These are phyloP conservation scores for Tamandua tetradactyla DNA, from an alignment of 2,797 vertebrate genomes.

Conservation along the genomic window DNA sequence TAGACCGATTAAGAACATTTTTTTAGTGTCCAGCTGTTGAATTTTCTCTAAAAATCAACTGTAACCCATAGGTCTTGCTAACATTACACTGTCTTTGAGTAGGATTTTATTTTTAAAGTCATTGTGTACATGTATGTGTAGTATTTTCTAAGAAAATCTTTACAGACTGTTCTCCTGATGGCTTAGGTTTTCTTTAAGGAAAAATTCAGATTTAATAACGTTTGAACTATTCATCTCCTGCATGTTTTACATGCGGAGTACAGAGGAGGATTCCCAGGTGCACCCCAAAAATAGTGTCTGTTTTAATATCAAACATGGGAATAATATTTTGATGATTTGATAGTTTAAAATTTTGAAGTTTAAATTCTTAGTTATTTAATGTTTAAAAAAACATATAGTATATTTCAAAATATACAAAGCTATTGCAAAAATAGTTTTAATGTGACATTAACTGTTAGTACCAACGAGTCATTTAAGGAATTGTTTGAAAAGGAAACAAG, in stretches of 20 bases:
- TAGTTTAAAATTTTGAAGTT: neutral
- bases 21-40: neutral
- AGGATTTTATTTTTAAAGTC: slow-evolving; percentile 13
- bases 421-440: slow-evolving; percentile 23
- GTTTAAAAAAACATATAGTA: neutral
- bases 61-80: neutral
- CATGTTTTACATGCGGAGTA: neutral
- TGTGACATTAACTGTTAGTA: neutral
- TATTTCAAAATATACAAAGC: slow-evolving; percentile 43
- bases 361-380: neutral
- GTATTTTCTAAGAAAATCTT: neutral
- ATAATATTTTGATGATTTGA: neutral
- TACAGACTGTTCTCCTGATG: neutral
- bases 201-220: neutral
- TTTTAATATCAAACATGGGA: neutral
- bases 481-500: neutral
- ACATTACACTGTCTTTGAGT: neutral
- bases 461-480: neutral
- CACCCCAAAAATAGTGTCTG: neutral
- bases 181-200: slow-evolving; percentile 10
- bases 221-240: neutral
- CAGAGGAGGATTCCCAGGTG: neutral
- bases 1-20: slow-evolving; percentile 1
- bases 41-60: neutral
- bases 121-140: neutral